These are phyloP conservation scores for Coreius guichenoti DNA, from an alignment of 2,797 vertebrate species.

Conservation along the genomic window DNA sequence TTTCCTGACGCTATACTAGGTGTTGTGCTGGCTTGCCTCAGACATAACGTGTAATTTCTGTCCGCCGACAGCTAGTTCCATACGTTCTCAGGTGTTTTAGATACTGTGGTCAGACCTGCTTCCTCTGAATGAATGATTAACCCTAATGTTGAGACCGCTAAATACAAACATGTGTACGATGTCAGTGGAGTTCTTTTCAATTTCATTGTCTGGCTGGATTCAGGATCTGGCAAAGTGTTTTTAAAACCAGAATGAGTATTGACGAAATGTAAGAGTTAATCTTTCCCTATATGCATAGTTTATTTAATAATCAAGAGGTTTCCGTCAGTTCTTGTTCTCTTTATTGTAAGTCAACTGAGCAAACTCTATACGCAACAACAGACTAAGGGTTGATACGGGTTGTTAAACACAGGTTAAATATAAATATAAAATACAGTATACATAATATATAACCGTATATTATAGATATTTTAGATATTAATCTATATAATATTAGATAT, in stretches of 20 bases:
- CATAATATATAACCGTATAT: no score
- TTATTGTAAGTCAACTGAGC: neutral
- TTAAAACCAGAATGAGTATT: neutral
- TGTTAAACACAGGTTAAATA: no score
- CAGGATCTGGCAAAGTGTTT: neutral
- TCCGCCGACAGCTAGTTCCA: neutral
- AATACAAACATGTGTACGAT: neutral
- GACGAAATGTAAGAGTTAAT: neutral
- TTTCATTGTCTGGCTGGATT: neutral
- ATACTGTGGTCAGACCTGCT: constrained; percentile 2
- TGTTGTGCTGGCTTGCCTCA: constrained; percentile 6
- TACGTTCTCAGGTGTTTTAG: constrained; percentile 10
- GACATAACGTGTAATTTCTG: constrained; percentile 28
- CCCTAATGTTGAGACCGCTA: neutral
- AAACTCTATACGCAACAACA: neutral
- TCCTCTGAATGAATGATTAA: neutral
- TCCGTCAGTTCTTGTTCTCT: neutral
- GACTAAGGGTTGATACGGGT: neutral
- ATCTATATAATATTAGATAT: no score
- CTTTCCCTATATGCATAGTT: neutral
- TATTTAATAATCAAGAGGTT: neutral
- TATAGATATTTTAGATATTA: no score
- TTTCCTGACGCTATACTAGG: neutral
- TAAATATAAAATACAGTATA: no score
- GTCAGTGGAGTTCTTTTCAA: neutral